Conservation (phyloP, 2,113 vertebrate species). For the Riparia riparia region DNA sequence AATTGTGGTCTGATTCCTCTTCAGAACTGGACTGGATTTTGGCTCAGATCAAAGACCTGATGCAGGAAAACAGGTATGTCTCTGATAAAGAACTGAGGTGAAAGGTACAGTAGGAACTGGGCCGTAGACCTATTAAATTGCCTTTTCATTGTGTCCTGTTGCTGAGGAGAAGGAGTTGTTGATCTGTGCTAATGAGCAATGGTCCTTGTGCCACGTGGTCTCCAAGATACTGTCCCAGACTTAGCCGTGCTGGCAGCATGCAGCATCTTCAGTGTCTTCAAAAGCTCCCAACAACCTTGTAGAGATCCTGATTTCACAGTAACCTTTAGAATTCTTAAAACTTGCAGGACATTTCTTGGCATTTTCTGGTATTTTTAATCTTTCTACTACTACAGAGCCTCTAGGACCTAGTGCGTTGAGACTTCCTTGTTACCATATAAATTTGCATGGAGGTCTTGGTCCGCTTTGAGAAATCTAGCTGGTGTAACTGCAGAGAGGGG, state of each 20-base stretch:
- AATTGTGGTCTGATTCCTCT: slow-evolving; percentile 75
- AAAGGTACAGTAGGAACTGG: neutral
- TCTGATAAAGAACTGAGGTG: neutral
- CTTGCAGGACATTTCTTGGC: neutral
- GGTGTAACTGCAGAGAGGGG: neutral
- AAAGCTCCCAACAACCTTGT: neutral
- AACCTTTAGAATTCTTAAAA: neutral
- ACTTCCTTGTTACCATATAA: neutral
- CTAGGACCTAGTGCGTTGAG: neutral
- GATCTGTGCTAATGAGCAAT: neutral
- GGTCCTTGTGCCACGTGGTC: neutral
- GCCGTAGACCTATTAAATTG: neutral
- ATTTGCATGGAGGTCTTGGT: neutral
- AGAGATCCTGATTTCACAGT: neutral
- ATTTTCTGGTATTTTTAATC: neutral
- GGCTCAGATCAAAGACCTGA: slow-evolving; percentile 87
- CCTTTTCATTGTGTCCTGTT: neutral
- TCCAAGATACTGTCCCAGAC: neutral
- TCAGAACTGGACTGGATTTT: slow-evolving; percentile 88
- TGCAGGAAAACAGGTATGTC: slow-evolving; percentile 81
- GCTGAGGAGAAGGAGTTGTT: neutral
- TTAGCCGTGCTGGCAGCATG: neutral
- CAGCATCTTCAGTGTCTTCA: neutral
- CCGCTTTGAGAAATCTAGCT: neutral
- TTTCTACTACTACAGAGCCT: neutral